These are phyloP conservation scores for Apostichopus californicus DNA, from an alignment of 35 echinoderm and acorn worm species.

Conservation along the genomic window DNA sequence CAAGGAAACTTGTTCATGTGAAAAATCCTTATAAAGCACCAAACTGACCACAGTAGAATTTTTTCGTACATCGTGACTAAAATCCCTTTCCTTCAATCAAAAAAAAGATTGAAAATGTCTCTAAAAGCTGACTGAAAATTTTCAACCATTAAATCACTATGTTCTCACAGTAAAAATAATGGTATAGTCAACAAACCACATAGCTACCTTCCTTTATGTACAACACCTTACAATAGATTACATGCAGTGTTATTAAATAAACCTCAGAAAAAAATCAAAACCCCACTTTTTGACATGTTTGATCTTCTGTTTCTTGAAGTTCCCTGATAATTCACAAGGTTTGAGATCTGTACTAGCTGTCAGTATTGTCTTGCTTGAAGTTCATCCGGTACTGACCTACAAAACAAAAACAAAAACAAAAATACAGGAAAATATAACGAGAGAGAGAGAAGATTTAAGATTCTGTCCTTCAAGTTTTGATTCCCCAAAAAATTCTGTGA, in stretches of 20 bases:
- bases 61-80: background rate
- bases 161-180: background rate
- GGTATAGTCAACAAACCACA: background rate
- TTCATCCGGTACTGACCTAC: slow-evolving; percentile 86
- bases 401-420: background rate
- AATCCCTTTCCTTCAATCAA: background rate
- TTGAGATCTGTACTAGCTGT: slow-evolving; percentile 62
- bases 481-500: no score
- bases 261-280: no score
- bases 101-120: background rate
- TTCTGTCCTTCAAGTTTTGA: background rate
- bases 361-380: slow-evolving; percentile 64
- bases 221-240: slow-evolving; percentile 2
- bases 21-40: no score
- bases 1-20: no score
- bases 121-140: background rate
- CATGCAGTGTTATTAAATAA: background rate
- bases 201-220: background rate
- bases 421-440: slow-evolving; percentile 23
- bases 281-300: no score
- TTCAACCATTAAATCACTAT: background rate
- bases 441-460: background rate
- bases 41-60: no score
- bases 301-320: no score
- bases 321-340: background rate